These are phyloP conservation scores for Microctenopoma lineatum DNA, from an alignment of 2,797 vertebrate species.

Conservation along the genomic window DNA sequence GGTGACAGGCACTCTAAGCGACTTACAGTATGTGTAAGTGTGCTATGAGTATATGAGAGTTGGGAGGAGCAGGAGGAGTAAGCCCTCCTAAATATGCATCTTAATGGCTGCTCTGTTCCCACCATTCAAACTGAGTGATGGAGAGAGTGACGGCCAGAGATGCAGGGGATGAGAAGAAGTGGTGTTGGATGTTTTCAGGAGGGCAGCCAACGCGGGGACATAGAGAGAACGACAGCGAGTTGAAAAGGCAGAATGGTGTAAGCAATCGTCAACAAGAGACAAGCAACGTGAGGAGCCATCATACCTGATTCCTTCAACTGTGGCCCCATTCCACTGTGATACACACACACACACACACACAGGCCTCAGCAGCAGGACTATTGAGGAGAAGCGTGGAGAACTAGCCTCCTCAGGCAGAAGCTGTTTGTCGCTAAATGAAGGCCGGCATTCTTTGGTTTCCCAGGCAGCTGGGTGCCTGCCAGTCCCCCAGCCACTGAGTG, in stretches of 20 bases:
- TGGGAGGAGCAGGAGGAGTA: conserved; percentile 45
- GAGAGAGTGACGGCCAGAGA: conserved; percentile 46
- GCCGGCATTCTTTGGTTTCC: conserved; percentile 85
- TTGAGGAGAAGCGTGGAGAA: conserved; percentile 69
- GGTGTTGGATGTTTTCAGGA: conserved; percentile 67
- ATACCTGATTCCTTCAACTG: conserved; percentile 75
- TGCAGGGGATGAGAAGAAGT: conserved; percentile 53
- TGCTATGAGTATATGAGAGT: conserved; percentile 59
- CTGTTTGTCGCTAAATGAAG: conserved; percentile 86
- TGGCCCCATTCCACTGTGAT: conserved; percentile 66
- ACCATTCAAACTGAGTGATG: conserved; percentile 74
- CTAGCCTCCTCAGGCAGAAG: conserved; percentile 76
- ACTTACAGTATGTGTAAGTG: conserved; percentile 66
- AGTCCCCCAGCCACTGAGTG: conserved; percentile 84
- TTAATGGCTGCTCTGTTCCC: conserved; percentile 81
- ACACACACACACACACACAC: conserved; percentile 48
- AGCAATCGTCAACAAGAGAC: conserved; percentile 71
- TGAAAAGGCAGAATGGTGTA: conserved; percentile 62
- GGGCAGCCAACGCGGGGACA: conserved; percentile 43
- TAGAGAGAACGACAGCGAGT: conserved; percentile 39
- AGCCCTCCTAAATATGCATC: conserved; percentile 78
- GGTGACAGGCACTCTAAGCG: conserved; percentile 69
- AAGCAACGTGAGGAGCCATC: conserved; percentile 66
- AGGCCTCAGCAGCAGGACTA: conserved; percentile 58
- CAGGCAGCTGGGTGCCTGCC: conserved; percentile 85